Evolutionary conservation across 2,797 vertebrate species (phyloP).

Genomic region (Pelochelys cantorii): DNA sequence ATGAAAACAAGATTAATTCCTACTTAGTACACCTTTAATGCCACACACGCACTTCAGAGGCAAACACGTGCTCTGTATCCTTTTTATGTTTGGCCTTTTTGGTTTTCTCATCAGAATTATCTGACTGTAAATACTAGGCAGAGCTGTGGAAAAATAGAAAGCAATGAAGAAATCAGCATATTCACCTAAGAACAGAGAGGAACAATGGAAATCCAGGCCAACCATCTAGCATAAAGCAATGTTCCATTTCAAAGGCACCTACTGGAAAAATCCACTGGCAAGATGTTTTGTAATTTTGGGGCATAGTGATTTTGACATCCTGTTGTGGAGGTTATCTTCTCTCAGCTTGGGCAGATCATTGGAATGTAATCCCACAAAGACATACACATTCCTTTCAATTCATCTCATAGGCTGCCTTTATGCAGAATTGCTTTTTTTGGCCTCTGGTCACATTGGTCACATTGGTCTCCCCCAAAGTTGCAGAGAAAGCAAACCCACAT

Average conservation of each 20-base stretch:
- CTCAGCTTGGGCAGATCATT: constrained; percentile 30
- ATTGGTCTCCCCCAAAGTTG: background rate
- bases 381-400: constrained; percentile 45
- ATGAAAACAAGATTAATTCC: constrained; percentile 70
- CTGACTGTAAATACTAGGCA: constrained; percentile 51
- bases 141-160: constrained; percentile 8
- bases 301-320: constrained; percentile 20
- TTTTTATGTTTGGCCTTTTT: constrained; percentile 52
- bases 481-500: constrained; percentile 3
- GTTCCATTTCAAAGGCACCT: constrained; percentile 40
- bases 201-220: constrained; percentile 46
- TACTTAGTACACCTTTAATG: constrained; percentile 64
- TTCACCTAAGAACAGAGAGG: constrained; percentile 34
- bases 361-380: constrained; percentile 32
- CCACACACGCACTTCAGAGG: constrained; percentile 32
- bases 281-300: constrained; percentile 12
- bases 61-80: constrained; percentile 26
- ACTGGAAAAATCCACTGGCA: constrained; percentile 16
- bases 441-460: background rate
- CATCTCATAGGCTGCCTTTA: constrained; percentile 38
- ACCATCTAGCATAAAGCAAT: constrained; percentile 49
- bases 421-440: background rate
- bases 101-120: constrained; percentile 52
- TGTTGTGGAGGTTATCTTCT: background rate
- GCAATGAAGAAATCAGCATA: constrained; percentile 40